A percentile compares a stretch with the other conserved stretches of the same genome.
These are phyloP conservation scores for Drosophila orena DNA, from an alignment of 1,140 invertebrate genomes.

Conservation along the genomic window DNA sequence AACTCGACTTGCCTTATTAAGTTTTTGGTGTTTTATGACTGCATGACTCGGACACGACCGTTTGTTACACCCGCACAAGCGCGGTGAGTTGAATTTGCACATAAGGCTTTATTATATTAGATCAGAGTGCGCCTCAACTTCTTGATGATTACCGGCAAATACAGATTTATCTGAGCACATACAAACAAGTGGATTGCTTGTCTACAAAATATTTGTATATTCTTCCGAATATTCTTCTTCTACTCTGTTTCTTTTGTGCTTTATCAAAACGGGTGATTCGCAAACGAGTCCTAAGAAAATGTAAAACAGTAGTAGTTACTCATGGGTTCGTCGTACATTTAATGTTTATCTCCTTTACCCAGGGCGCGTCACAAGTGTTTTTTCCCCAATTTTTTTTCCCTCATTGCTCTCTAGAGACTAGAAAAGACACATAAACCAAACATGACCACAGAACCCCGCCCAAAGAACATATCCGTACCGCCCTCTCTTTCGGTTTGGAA, in stretches of 20 bases:
- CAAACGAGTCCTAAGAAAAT: too few relatives aligned
- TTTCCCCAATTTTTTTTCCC: too few relatives aligned
- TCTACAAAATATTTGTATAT: conserved; percentile 9
- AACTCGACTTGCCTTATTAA: conserved; percentile 76
- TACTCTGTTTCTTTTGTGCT: too few relatives aligned
- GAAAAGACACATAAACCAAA: conserved; percentile 18
- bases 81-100: conserved; percentile 24
- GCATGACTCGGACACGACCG: conserved; percentile 62
- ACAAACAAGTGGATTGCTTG: conserved; percentile 15
- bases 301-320: not conserved
- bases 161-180: conserved; percentile 38
- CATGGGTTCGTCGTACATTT: not conserved
- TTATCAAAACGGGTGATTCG: not conserved
- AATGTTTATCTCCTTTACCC: not conserved
- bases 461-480: conserved; percentile 31
- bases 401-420: conserved; percentile 8
- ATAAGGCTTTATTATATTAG: conserved; percentile 40
- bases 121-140: conserved; percentile 39
- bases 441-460: conserved; percentile 45
- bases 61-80: conserved; percentile 65
- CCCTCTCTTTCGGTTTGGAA: conserved; percentile 6
- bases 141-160: conserved; percentile 27
- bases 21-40: conserved; percentile 63
- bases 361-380: not conserved
- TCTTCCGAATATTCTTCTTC: not conserved